Evolutionary conservation across 1,140 invertebrate genomes (phyloP).

Genomic region (Steinernema khuongi): DNA sequence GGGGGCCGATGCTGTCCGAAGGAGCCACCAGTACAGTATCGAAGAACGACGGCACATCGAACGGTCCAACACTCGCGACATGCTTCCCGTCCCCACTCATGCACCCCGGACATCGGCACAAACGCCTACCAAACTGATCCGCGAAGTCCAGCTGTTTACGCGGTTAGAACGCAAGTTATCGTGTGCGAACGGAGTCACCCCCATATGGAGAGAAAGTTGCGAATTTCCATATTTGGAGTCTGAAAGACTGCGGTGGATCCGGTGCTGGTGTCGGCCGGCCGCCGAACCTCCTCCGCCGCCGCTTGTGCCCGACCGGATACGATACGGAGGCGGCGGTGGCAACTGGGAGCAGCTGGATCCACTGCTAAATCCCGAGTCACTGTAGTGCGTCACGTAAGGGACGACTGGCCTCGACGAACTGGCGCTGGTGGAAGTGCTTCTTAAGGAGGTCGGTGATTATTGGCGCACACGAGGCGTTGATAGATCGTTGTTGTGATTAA

Average conservation of each 20-base stretch:
- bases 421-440: conserved; percentile 36
- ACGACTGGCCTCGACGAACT: conserved; percentile 38
- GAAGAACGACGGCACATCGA: no score
- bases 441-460: conserved; percentile 22
- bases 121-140: conserved; percentile 30
- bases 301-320: conserved; percentile 38
- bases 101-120: conserved; percentile 18
- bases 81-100: background rate
- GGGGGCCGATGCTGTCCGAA: background rate
- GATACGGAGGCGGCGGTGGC: conserved; percentile 49
- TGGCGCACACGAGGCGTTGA: background rate
- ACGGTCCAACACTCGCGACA: conserved; percentile 1
- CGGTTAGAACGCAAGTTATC: conserved; percentile 24
- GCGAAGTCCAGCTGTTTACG: conserved; percentile 34
- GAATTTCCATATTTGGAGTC: conserved; percentile 48
- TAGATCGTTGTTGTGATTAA: background rate
- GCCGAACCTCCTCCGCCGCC: conserved; percentile 35
- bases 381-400: conserved; percentile 52
- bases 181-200: conserved; percentile 12
- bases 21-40: background rate
- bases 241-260: conserved; percentile 46
- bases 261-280: conserved; percentile 34
- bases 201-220: conserved; percentile 19
- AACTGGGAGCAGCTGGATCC: conserved; percentile 48
- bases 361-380: conserved; percentile 49